Conservation (phyloP, 1,140 invertebrate species). For the Hydropsyche tenuis region DNA sequence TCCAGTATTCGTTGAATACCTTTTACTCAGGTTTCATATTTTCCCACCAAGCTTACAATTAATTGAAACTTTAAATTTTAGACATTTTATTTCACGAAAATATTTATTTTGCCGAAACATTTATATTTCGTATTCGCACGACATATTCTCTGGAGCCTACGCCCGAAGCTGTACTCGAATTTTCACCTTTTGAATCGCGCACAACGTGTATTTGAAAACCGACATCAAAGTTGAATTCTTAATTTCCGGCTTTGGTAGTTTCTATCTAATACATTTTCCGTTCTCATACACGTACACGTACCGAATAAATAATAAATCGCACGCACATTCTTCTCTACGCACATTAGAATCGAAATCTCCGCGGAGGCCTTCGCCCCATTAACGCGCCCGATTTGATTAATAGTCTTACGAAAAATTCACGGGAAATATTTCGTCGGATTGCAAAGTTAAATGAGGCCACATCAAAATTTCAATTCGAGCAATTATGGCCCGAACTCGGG, state of each 20-base stretch:
- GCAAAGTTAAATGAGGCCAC: not conserved
- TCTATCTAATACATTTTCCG: not conserved
- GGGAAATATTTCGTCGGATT: not conserved
- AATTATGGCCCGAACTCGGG: not conserved
- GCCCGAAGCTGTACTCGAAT: too few species aligned
- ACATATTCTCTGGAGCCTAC: too few species aligned
- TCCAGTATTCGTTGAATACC: too few species aligned
- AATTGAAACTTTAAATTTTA: too few species aligned
- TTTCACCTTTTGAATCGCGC: too few species aligned
- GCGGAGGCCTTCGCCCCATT: not conserved
- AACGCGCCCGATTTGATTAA: not conserved
- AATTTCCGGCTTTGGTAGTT: constrained; percentile 7
- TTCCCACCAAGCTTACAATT: too few species aligned
- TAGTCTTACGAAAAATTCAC: not conserved
- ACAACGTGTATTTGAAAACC: constrained; percentile 20
- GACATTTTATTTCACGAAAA: too few species aligned
- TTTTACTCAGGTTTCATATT: too few species aligned
- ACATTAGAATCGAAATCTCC: not conserved
- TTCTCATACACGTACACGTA: not conserved
- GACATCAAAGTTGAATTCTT: constrained; percentile 13
- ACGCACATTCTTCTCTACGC: not conserved
- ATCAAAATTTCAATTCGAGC: not conserved
- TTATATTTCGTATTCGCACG: too few species aligned
- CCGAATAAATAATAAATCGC: too few species aligned
- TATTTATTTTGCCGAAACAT: too few species aligned